These are phyloP conservation scores for Nasonia oneida DNA, from an alignment of 2,888 invertebrate genomes.

Conservation along the genomic window DNA sequence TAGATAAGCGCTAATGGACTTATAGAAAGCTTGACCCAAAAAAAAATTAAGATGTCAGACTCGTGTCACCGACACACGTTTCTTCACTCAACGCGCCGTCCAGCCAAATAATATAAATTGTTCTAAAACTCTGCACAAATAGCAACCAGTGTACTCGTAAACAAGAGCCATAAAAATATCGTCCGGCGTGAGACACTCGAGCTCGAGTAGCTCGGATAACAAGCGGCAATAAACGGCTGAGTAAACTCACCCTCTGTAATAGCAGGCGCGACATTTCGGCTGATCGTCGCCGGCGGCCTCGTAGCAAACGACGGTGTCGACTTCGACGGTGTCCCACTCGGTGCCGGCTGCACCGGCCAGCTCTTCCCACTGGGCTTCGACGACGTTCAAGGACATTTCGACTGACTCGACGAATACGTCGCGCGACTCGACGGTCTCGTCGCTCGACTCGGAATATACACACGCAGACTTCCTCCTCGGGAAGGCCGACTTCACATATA, in stretches of 20 bases:
- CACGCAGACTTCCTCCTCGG: conserved; percentile 15
- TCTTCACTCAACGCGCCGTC: too few species aligned
- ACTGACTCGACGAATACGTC: neutral
- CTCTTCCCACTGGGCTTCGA: neutral
- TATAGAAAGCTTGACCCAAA: conserved; percentile 40
- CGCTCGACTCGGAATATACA: conserved; percentile 29
- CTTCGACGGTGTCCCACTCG: conserved; percentile 42
- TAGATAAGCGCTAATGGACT: conserved; percentile 31
- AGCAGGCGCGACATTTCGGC: conserved; percentile 37
- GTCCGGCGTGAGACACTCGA: neutral
- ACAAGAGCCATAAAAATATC: neutral
- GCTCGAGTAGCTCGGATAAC: neutral
- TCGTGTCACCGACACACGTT: neutral
- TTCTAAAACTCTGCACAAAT: too few species aligned
- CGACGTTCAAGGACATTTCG: neutral
- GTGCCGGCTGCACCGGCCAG: neutral
- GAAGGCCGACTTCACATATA: conserved; percentile 23
- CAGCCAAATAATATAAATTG: too few species aligned
- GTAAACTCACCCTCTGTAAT: conserved; percentile 54
- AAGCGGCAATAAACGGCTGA: conserved; percentile 3
- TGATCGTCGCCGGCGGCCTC: conserved; percentile 23
- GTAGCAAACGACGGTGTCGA: conserved; percentile 43
- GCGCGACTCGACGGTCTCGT: neutral
- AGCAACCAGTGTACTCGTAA: neutral
- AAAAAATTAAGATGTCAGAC: conserved; percentile 6